Percentiles rank a stretch among this genome's conserved stretches.
These are phyloP conservation scores for Ianthella basta DNA, from an alignment of 37 sponge, comb jelly and placozoan species.

Conservation along the genomic window DNA sequence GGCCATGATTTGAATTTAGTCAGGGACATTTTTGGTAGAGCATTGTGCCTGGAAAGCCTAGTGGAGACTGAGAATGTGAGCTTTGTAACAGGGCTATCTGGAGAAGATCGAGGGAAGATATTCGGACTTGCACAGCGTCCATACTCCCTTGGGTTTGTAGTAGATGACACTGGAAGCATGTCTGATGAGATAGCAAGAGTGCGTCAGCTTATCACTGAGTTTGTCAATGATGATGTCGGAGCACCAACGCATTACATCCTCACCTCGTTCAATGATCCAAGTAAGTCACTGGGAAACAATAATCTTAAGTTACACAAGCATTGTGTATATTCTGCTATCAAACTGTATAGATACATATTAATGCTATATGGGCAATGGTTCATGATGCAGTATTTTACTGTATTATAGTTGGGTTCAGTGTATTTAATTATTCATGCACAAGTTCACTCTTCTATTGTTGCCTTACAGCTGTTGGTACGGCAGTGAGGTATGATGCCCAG, in stretches of 20 bases:
- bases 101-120: constrained; percentile 12
- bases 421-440: too few species aligned
- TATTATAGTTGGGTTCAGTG: not conserved
- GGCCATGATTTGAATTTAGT: not conserved
- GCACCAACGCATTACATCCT: constrained; percentile 26
- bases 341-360: not conserved
- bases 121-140: constrained; percentile 9
- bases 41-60: not conserved
- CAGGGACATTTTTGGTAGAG: not conserved
- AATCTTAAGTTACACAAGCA: too few species aligned
- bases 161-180: constrained; percentile 45
- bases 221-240: not conserved
- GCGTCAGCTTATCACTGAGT: not conserved
- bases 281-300: too few species aligned
- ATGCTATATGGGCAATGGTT: not conserved
- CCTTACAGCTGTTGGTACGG: constrained; percentile 34
- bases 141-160: constrained; percentile 24
- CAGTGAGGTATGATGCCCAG: constrained; percentile 21
- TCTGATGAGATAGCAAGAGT: constrained; percentile 24
- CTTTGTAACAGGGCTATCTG: not conserved
- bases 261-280: constrained; percentile 44
- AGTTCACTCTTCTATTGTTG: too few species aligned
- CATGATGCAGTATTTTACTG: not conserved
- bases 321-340: not conserved
- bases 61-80: not conserved